These are phyloP conservation scores for Elephas maximus DNA, from an alignment of 2,113 vertebrate genomes.

Conservation along the genomic window DNA sequence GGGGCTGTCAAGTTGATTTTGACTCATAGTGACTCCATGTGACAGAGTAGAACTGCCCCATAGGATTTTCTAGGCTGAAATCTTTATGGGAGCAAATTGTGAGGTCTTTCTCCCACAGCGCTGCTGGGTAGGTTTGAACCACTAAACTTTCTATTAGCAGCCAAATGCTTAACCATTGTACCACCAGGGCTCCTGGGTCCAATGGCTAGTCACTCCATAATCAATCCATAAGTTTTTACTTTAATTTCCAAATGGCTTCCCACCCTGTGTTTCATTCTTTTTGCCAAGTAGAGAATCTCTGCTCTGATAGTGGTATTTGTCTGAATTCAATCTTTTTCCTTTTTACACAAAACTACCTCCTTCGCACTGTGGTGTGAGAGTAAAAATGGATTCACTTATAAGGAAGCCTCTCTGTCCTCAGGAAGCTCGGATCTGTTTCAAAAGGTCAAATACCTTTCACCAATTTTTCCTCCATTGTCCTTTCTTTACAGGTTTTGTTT, in stretches of 20 bases:
- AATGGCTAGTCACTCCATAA: conserved; percentile 20
- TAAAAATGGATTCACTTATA: background rate
- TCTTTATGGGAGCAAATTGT: too few relatives aligned
- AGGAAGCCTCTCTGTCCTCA: background rate
- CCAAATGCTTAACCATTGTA: too few relatives aligned
- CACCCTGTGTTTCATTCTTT: conserved; percentile 12
- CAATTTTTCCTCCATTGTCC: background rate
- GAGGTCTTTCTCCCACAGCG: too few relatives aligned
- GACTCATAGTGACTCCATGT: too few relatives aligned
- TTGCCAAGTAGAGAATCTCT: background rate
- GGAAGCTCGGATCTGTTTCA: background rate
- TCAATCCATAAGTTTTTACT: conserved; percentile 53
- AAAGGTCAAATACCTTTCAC: background rate
- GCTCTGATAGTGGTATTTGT: background rate
- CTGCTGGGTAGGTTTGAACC: too few relatives aligned
- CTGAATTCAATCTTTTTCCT: conserved; percentile 3
- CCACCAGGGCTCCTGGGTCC: background rate
- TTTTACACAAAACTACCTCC: conserved; percentile 30
- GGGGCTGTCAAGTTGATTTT: too few relatives aligned
- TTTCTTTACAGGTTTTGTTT: conserved; percentile 32
- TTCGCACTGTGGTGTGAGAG: background rate
- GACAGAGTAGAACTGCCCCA: too few relatives aligned
- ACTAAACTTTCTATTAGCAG: too few relatives aligned
- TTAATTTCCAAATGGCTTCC: conserved; percentile 51
- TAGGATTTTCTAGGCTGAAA: too few relatives aligned